Conservation (phyloP, 2,797 vertebrate genomes). For the Eurystomus glaucurus region DNA sequence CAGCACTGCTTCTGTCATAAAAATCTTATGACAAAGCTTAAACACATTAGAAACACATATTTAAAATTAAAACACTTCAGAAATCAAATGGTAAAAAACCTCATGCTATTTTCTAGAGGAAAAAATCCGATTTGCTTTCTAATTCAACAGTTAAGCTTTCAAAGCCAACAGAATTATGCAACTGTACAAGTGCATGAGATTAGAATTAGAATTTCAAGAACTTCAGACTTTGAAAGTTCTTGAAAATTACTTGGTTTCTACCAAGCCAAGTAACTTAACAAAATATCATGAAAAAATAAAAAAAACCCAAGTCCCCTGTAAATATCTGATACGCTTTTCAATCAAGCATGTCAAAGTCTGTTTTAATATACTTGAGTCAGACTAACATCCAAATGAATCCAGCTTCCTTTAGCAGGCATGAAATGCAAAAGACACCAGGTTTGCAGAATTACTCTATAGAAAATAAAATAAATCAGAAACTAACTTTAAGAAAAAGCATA, state of each 20-base stretch:
- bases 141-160: slow-evolving; percentile 34
- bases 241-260: background rate
- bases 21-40: background rate
- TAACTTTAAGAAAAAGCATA: slow-evolving; percentile 69
- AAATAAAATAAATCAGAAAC: slow-evolving; percentile 77
- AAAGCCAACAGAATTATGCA: background rate
- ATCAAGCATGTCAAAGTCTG: background rate
- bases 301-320: background rate
- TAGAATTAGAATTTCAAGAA: slow-evolving; percentile 19
- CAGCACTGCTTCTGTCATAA: background rate
- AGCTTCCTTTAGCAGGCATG: slow-evolving; percentile 30
- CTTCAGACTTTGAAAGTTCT: slow-evolving; percentile 19
- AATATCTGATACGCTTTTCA: slow-evolving; percentile 16
- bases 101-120: background rate
- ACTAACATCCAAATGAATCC: slow-evolving; percentile 39
- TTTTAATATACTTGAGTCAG: slow-evolving; percentile 22
- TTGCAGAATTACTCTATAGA: slow-evolving; percentile 60
- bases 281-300: background rate
- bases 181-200: background rate
- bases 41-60: background rate
- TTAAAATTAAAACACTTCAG: slow-evolving; percentile 15
- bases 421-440: slow-evolving; percentile 36
- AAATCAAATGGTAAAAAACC: slow-evolving; percentile 16
- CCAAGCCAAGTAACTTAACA: background rate
- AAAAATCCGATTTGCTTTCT: slow-evolving; percentile 13